phyloP scores from a whole-genome alignment of 92 coral and sea anemone species.

The Bergia sp. region DNA sequence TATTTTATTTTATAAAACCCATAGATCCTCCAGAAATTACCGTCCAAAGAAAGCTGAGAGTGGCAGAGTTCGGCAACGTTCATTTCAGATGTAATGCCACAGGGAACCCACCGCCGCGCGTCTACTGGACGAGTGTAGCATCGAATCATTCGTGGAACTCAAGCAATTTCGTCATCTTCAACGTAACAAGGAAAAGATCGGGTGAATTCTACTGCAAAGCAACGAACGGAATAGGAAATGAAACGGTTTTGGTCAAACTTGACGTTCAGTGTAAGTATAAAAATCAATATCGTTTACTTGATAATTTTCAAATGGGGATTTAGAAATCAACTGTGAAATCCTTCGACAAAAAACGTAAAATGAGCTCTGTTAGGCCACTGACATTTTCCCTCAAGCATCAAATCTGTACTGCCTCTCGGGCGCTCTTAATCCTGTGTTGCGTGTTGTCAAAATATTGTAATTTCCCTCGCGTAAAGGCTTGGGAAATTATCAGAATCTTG shows the following conservation, averaged over 20 bases:
- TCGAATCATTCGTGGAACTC: conserved; percentile 1
- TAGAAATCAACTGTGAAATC: background rate
- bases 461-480: too few species aligned
- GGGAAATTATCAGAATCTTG: too few species aligned
- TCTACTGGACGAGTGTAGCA: conserved; percentile 1
- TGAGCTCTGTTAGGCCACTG: too few species aligned
- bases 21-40: conserved; percentile 12
- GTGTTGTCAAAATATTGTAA: too few species aligned
- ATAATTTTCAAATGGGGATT: background rate
- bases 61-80: conserved; percentile 11
- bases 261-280: conserved; percentile 25
- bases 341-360: background rate
- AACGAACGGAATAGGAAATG: conserved; percentile 8
- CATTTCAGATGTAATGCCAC: conserved; percentile 20
- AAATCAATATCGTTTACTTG: background rate
- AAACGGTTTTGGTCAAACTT: background rate
- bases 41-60: background rate
- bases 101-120: conserved; percentile 25
- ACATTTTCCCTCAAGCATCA: too few species aligned
- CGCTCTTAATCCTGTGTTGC: background rate
- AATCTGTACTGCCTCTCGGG: background rate
- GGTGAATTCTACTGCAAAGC: conserved; percentile 29
- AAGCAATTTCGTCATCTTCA: background rate
- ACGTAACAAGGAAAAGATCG: background rate
- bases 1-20: background rate